Conservation (phyloP, 2,888 invertebrate genomes). For the Melanostoma scalare region DNA sequence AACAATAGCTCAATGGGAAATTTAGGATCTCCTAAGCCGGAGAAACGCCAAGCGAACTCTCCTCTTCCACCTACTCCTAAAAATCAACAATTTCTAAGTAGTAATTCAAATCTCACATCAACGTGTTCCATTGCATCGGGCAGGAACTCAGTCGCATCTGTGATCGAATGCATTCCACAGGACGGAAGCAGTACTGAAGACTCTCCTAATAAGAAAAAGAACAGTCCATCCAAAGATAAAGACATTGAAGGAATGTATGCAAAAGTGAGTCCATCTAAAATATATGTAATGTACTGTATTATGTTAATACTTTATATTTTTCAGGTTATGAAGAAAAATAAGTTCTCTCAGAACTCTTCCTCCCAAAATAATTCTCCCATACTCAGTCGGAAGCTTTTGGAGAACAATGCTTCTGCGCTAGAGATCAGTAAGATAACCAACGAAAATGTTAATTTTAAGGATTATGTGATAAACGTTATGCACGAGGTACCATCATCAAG, state of each 20-base stretch:
- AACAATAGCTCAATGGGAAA: slow-evolving; percentile 88
- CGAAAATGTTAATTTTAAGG: slow-evolving; percentile 69
- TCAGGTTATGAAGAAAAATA: slow-evolving; percentile 82
- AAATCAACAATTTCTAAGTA: slow-evolving; percentile 74
- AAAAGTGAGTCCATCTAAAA: slow-evolving; percentile 84
- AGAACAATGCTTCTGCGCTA: slow-evolving; percentile 73
- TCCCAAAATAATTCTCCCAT: slow-evolving; percentile 80
- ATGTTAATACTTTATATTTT: slow-evolving; percentile 2
- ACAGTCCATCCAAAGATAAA: slow-evolving; percentile 86
- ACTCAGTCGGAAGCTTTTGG: slow-evolving; percentile 77
- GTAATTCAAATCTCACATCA: slow-evolving; percentile 80
- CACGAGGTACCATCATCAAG: slow-evolving; percentile 76
- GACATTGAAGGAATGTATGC: slow-evolving; percentile 94
- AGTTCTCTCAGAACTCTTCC: slow-evolving; percentile 79
- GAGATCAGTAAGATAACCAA: slow-evolving; percentile 50
- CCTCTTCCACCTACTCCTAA: slow-evolving; percentile 91
- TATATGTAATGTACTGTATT: background rate
- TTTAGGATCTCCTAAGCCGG: slow-evolving; percentile 93
- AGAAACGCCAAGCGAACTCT: slow-evolving; percentile 94
- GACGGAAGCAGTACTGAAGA: slow-evolving; percentile 75
- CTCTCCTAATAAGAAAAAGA: slow-evolving; percentile 80
- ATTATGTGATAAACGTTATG: slow-evolving; percentile 71
- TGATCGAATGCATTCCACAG: slow-evolving; percentile 78
- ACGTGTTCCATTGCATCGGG: slow-evolving; percentile 76
- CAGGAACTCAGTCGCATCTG: slow-evolving; percentile 81